Base-by-base conservation (phyloP, 35 echinoderm and acorn worm species). In the Apostichopus californicus region DNA sequence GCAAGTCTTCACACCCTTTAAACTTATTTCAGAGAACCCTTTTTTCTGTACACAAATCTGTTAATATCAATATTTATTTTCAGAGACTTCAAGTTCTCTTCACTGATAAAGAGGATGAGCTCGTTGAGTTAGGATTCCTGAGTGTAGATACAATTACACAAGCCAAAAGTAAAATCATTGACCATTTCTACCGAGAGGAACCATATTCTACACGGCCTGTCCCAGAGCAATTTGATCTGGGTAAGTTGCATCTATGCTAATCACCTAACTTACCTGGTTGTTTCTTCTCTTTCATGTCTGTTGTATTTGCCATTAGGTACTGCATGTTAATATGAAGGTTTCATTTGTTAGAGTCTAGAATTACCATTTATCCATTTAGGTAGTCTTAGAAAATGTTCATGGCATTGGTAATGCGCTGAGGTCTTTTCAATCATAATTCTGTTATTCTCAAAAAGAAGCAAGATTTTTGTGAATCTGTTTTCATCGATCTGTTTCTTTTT, bases 101-200 rank as follows among this genome's bases (percentile, higher is more conserved):
- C 85, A 64, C 86, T 60, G 92, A 93, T 25, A 60, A 92, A 8
- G 86, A 65, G n/a, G 79, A 71, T 54, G 88, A 77, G 66, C 81
- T 77, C 0, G 83, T 77, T 54, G 86, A 95, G 54, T 60, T 95
- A 52, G 90, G 75, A 68, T 93, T 96, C 12, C 90, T 96, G 2
- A 93, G 91, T 56, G 90, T 94, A 14, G 95, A 96, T 90, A 94
- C 95, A 56, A 83, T 96, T 79, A 78, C 93, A 17, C 95, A 96
- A 77, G 95, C 87, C 54, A 96, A 94, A 57, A 58, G 86, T 13
- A 96, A 96, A 77, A 94, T 96, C 11, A 34, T 96, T 63, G 95
- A 96, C 81, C 80, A 77, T 21, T 57, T 96, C 78, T 89, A 96
- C 87, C 81, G 75, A 8, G 91, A 96, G 46, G 56, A 86, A 61